A percentile compares a stretch with the other conserved stretches of the same genome.
Conservation (phyloP, 35 echinoderm and acorn worm species). For the Nesometra sesokonis region DNA sequence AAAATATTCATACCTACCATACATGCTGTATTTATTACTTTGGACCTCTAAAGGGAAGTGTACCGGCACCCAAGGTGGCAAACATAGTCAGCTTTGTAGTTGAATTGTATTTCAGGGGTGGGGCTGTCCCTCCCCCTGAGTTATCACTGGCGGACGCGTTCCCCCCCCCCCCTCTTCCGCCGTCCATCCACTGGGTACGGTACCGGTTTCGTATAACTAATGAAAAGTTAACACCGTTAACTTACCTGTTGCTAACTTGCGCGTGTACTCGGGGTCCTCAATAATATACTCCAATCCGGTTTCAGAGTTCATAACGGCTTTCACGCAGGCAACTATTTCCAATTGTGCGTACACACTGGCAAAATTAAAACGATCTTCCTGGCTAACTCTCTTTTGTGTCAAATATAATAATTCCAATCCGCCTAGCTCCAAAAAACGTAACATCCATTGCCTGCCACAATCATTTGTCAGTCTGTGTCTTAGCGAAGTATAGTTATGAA, state of each 20-base stretch:
- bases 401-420: conserved; percentile 50
- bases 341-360: conserved; percentile 44
- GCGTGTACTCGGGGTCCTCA: conserved; percentile 55
- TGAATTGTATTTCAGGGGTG: no score
- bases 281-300: conserved; percentile 75
- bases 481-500: conserved; percentile 59
- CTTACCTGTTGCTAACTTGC: conserved; percentile 79
- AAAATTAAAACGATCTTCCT: conserved; percentile 2
- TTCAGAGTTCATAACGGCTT: conserved; percentile 64
- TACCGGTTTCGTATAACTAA: no score
- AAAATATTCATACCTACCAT: no score
- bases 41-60: no score
- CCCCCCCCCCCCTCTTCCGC: no score
- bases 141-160: no score
- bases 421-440: conserved; percentile 40
- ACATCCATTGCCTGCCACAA: conserved; percentile 51
- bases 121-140: no score
- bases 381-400: conserved; percentile 30
- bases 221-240: not conserved
- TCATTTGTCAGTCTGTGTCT: conserved; percentile 21
- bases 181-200: no score
- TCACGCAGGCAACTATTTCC: conserved; percentile 52
- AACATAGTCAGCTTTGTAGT: no score
- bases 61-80: no score
- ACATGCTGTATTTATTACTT: no score